A percentile compares a stretch with the other conserved stretches of the same genome.
Evolutionary conservation across 2,888 invertebrate genomes (phyloP).

Genomic region (Teleiodes luculella): DNA sequence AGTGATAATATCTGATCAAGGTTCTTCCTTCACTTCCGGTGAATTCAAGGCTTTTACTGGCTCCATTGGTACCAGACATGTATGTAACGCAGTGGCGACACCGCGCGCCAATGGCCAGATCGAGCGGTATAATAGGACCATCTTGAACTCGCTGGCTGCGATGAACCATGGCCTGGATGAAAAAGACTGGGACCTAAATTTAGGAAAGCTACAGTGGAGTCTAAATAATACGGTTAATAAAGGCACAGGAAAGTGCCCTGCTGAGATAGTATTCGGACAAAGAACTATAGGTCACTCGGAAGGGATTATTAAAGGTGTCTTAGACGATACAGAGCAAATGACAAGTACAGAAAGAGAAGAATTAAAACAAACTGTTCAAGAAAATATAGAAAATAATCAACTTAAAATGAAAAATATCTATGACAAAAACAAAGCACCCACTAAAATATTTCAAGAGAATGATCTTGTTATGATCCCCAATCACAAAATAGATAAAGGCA

Average conservation of each 20-base stretch:
- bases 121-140: no score
- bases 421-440: constrained; percentile 10
- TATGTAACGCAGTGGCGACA: constrained; percentile 1
- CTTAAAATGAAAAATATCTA: no score
- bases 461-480: constrained; percentile 24
- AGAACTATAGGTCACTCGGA: constrained; percentile 9
- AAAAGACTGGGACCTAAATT: constrained; percentile 12
- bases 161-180: constrained; percentile 12
- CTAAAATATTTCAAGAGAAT: constrained; percentile 5
- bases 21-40: neutral
- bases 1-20: constrained; percentile 2
- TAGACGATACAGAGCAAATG: neutral
- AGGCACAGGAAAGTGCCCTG: constrained; percentile 12
- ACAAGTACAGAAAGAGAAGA: constrained; percentile 7
- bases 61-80: neutral
- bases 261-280: constrained; percentile 16
- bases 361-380: constrained; percentile 2
- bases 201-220: constrained; percentile 16
- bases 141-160: constrained; percentile 11
- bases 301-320: constrained; percentile 8
- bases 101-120: constrained; percentile 3
- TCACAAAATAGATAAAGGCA: constrained; percentile 15
- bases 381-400: constrained; percentile 13
- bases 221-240: constrained; percentile 18
- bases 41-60: neutral